Percentiles rank a stretch among this genome's conserved stretches.
Conservation (phyloP, 2,797 vertebrate genomes). For the Coracias cyanogaster region DNA sequence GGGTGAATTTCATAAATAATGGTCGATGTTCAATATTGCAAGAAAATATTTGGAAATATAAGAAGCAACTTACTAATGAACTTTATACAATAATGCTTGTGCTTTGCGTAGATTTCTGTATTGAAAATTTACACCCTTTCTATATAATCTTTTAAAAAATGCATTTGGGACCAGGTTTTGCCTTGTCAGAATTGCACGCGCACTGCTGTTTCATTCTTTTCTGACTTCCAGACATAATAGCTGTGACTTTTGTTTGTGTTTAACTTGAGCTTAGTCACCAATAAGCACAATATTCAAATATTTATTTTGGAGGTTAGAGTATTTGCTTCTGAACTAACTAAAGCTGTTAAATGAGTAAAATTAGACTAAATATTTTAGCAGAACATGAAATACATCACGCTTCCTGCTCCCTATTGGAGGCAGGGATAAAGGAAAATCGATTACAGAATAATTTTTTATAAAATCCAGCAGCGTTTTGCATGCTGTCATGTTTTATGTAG, state of each 20-base stretch:
- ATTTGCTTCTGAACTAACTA: not conserved
- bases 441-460: not conserved
- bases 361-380: not conserved
- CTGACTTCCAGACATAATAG: not conserved
- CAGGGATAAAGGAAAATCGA: not conserved
- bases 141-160: not conserved
- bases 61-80: not conserved
- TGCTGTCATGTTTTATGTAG: not conserved
- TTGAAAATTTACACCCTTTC: not conserved
- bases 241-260: not conserved
- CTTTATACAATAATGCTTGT: not conserved
- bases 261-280: not conserved
- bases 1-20: not conserved
- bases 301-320: not conserved
- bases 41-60: not conserved
- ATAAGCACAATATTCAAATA: not conserved
- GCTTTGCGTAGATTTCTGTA: not conserved
- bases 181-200: not conserved
- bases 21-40: not conserved
- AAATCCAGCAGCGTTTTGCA: not conserved
- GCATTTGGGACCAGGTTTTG: not conserved
- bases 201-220: not conserved
- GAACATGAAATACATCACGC: not conserved
- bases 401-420: not conserved
- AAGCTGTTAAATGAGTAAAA: not conserved